Evolutionary conservation across 1,140 invertebrate genomes (phyloP), one percentile per base, ranked within the genome.

Genomic region (Elymnias hypermnestra): DNA sequence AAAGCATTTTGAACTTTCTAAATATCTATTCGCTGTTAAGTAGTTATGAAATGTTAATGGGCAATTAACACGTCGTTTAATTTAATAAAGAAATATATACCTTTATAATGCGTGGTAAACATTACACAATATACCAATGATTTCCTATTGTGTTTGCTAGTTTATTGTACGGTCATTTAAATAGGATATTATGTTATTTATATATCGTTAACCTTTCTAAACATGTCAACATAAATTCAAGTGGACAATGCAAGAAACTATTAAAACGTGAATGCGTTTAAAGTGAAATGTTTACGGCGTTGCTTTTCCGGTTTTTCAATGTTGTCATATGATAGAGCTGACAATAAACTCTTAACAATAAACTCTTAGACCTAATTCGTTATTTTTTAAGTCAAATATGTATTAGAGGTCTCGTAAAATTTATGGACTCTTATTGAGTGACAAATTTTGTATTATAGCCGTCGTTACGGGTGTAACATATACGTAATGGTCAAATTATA

Each of bases 401-500:
- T 74, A 74, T 72, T 61, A 61, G 18, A 10, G 14, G 21, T 21
- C 44, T 72, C 63, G 59, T 79, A 70, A 74, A 69, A 70, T 57
- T 63, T 48, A 53, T 57, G 54, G 57, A 46, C 41, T 59, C 58
- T 74, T 76, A 74, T 74, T 74, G 60, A 70, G 67, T 73, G 68
- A 75, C 66, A 73, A 76, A 76, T 73, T 47, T 63, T 55, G 40
- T 47, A 57, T 55, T 59, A 67, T 57, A 56, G 55, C 25, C 57
- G 42, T 53, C 44, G 52, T 36, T 55, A 62, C 41, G 62, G 52
- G 60, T 61, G 57, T 72, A 66, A 72, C 62, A 47, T 61, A 37
- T 56, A 23, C 47, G 48, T 70, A 66, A 72, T 70, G 60, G 58
- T 56, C 44, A 40, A 67, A 72, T 72, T 67, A 74, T 74, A 70